Evolutionary conservation across 2,888 invertebrate species (phyloP).

Genomic region (Ophioninae sp.): DNA sequence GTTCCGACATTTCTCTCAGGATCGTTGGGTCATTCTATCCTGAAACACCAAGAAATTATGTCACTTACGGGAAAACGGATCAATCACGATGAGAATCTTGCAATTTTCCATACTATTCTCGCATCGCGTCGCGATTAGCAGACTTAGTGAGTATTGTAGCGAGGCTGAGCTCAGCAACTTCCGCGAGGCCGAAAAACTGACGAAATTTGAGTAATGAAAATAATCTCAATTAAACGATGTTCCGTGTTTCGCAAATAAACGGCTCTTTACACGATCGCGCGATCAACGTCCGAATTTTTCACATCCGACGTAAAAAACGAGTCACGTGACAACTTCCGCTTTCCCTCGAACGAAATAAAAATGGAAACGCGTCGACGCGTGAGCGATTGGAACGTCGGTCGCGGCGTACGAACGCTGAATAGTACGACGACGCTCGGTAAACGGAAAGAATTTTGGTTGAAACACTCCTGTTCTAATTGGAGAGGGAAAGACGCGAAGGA

Average conservation of each 20-base stretch:
- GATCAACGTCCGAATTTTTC: background rate
- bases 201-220: too few species aligned
- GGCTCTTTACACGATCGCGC: background rate
- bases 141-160: too few species aligned
- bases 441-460: background rate
- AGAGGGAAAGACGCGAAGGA: background rate
- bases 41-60: conserved; percentile 12
- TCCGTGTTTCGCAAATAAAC: too few species aligned
- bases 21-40: conserved; percentile 5
- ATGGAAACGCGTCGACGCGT: background rate
- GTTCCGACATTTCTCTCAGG: conserved; percentile 69
- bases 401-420: background rate
- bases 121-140: too few species aligned
- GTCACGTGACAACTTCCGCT: conserved; percentile 58
- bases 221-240: too few species aligned
- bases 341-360: conserved; percentile 27
- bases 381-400: background rate
- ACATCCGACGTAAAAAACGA: conserved; percentile 5
- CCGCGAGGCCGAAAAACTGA: too few species aligned
- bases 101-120: too few species aligned
- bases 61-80: background rate
- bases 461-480: background rate
- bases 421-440: background rate
- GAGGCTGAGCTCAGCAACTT: too few species aligned
- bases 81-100: too few species aligned